Evolutionary conservation across 2,797 vertebrate species (phyloP).

Genomic region (Spea hammondii): DNA sequence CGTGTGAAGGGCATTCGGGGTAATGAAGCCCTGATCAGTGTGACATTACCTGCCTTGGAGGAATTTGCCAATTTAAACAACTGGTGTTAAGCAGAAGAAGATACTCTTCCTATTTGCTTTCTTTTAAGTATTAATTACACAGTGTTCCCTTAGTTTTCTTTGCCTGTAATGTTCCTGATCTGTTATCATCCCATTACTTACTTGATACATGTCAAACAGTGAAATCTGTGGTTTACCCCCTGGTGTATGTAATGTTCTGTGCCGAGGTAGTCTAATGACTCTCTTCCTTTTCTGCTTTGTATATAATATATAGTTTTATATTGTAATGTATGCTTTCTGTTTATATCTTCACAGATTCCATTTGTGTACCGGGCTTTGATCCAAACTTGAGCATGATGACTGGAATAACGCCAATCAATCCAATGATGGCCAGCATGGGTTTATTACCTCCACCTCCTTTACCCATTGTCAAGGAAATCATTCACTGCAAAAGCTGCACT

Average conservation of each 20-base stretch:
- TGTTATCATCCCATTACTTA: conserved; percentile 32
- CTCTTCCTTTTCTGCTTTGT: conserved; percentile 1
- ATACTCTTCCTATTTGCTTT: conserved; percentile 52
- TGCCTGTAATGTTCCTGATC: conserved; percentile 43
- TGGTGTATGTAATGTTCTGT: conserved; percentile 44
- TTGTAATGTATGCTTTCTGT: conserved; percentile 54
- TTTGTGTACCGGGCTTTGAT: conserved; percentile 90
- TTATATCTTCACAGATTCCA: conserved; percentile 77
- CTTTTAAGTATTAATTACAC: conserved; percentile 61
- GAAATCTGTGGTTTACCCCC: conserved; percentile 27
- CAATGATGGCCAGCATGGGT: conserved; percentile 89
- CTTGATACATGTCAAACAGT: conserved; percentile 23
- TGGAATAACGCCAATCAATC: conserved; percentile 84
- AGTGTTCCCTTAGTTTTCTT: conserved; percentile 50
- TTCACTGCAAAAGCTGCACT: conserved; percentile 92
- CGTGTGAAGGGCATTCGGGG: conserved; percentile 58
- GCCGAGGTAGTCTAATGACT: conserved; percentile 21
- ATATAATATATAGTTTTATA: conserved; percentile 45
- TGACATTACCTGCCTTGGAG: conserved; percentile 54
- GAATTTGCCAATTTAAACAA: conserved; percentile 56
- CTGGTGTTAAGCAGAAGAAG: conserved; percentile 54
- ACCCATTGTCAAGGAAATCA: conserved; percentile 89
- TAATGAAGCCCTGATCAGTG: conserved; percentile 44
- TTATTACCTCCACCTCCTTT: conserved; percentile 80
- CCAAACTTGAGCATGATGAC: conserved; percentile 83